A percentile compares a stretch with the other conserved stretches of the same genome.
These are phyloP conservation scores for Agrotis clavis DNA, from an alignment of 2,888 invertebrate genomes.

Conservation along the genomic window DNA sequence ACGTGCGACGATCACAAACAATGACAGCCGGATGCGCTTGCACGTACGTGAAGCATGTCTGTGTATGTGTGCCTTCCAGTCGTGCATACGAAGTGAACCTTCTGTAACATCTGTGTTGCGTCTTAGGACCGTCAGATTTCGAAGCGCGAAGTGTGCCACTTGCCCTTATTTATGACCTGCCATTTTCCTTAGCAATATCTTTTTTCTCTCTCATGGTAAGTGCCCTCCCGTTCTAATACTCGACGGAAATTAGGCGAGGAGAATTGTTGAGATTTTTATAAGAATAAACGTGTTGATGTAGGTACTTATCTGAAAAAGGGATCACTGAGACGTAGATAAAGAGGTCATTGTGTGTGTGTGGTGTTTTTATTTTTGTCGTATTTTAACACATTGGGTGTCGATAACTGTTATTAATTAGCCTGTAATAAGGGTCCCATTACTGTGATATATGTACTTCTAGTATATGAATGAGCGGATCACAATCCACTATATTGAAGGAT, in stretches of 20 bases:
- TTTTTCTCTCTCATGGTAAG: conserved; percentile 70
- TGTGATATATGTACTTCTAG: no score
- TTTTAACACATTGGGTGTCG: not conserved
- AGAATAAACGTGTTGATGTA: conserved; percentile 38
- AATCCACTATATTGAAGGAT: no score
- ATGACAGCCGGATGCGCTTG: not conserved
- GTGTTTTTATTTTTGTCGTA: not conserved
- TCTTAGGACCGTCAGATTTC: conserved; percentile 62
- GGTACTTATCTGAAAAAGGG: conserved; percentile 31
- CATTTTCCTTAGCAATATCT: conserved; percentile 81
- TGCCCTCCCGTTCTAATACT: conserved; percentile 67
- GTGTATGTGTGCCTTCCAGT: not conserved
- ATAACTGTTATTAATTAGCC: not conserved
- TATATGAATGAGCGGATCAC: no score
- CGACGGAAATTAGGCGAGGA: conserved; percentile 74
- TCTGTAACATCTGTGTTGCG: conserved; percentile 7
- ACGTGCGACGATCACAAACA: not conserved
- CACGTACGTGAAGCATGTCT: not conserved
- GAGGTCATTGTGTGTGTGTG: conserved; percentile 3
- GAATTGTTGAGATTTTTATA: conserved; percentile 73
- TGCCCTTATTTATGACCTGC: conserved; percentile 82
- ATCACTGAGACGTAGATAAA: conserved; percentile 11
- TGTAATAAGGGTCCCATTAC: no score
- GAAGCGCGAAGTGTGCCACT: conserved; percentile 77
- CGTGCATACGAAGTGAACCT: not conserved